phyloP scores from a whole-genome alignment of 2,113 vertebrate species.

The Anser cygnoides region DNA sequence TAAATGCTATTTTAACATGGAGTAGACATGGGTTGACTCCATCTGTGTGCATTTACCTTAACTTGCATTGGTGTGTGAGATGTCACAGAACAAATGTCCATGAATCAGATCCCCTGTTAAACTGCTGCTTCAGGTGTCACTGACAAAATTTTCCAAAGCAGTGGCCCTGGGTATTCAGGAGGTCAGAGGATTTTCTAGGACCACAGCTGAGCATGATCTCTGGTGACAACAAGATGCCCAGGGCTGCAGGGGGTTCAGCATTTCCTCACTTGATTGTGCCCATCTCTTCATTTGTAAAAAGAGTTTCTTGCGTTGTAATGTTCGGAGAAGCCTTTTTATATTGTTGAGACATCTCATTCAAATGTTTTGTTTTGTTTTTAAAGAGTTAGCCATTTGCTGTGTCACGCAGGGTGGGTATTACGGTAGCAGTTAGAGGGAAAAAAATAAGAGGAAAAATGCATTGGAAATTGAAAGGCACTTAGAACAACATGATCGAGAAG shows the following conservation, averaged over 20 bases:
- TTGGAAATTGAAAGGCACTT: background rate
- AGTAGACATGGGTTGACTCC: background rate
- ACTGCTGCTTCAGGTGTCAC: background rate
- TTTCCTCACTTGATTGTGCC: background rate
- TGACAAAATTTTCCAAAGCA: background rate
- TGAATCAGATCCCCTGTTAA: background rate
- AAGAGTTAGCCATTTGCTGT: background rate
- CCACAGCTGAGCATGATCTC: fast-evolving
- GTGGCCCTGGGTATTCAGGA: background rate
- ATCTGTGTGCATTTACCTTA: background rate
- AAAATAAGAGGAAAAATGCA: background rate
- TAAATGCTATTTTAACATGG: background rate
- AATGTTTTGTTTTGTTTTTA: background rate
- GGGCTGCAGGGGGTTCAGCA: background rate
- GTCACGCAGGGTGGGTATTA: background rate
- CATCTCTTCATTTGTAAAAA: background rate
- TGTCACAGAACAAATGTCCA: background rate
- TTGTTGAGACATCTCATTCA: background rate
- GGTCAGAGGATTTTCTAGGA: background rate
- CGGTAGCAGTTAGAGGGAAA: background rate
- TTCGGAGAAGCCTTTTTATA: background rate
- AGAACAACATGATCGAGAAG: background rate
- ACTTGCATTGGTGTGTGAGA: background rate
- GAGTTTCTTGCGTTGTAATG: background rate
- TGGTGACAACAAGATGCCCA: background rate